Conservation (phyloP, 2,113 vertebrate species). For the Halcyon senegalensis region DNA sequence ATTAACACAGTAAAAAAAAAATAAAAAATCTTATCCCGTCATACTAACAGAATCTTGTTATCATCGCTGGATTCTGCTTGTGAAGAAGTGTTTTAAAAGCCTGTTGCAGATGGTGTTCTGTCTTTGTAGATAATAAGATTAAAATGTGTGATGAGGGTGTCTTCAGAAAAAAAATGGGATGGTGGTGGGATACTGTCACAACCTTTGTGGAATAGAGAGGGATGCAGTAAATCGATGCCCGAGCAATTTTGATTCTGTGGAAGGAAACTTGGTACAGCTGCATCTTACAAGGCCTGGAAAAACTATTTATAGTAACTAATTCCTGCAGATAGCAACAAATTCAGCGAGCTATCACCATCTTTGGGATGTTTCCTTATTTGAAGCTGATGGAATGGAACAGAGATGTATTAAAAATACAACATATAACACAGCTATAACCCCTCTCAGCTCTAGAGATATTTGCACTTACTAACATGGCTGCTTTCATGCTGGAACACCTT, state of each 20-base stretch:
- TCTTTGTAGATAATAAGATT: neutral
- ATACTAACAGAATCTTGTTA: neutral
- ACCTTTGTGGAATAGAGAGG: neutral
- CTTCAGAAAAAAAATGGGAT: neutral
- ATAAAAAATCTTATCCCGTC: neutral
- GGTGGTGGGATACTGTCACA: neutral
- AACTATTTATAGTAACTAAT: slow-evolving; percentile 55
- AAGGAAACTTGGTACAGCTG: slow-evolving; percentile 66
- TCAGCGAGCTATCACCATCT: neutral
- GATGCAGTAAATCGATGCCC: neutral
- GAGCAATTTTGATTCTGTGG: slow-evolving; percentile 47
- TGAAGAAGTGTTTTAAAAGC: neutral
- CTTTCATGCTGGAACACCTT: neutral
- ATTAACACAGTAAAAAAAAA: neutral
- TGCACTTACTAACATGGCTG: fast-evolving
- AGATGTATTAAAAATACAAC: neutral
- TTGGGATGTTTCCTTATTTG: slow-evolving; percentile 29
- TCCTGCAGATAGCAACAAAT: slow-evolving; percentile 42
- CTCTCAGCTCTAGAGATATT: neutral
- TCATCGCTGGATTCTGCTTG: neutral
- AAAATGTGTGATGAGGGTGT: neutral
- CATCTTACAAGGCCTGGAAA: slow-evolving; percentile 43
- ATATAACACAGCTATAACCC: neutral
- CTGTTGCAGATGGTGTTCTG: neutral
- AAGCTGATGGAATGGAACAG: neutral